A percentile compares a stretch with the other conserved stretches of the same genome.
Conservation (phyloP, 2,113 vertebrate genomes). For the Epinephelus fuscoguttatus region DNA sequence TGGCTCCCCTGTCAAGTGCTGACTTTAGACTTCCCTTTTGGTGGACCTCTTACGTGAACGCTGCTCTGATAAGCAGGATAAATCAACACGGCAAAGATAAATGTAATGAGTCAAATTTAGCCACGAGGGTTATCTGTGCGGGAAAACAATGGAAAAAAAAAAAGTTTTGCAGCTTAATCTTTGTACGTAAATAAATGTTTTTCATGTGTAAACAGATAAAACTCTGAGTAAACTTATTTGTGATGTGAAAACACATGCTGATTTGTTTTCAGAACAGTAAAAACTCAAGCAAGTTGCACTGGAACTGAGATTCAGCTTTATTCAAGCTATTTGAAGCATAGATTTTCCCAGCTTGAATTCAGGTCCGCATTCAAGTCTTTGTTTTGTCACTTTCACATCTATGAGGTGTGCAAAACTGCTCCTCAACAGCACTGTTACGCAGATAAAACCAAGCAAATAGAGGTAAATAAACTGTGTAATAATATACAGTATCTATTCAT, state of each 20-base stretch:
- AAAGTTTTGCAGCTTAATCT: conserved; percentile 16
- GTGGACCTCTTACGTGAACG: conserved; percentile 43
- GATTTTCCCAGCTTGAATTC: neutral
- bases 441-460: neutral
- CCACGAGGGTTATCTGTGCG: conserved; percentile 54
- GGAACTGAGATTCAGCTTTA: neutral
- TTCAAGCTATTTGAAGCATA: neutral
- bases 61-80: conserved; percentile 69
- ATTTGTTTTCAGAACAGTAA: neutral
- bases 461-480: neutral
- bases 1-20: conserved; percentile 59
- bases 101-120: conserved; percentile 68
- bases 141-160: conserved; percentile 40
- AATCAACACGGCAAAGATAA: conserved; percentile 73
- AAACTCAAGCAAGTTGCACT: neutral
- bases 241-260: neutral
- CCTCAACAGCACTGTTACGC: neutral
- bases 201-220: conserved; percentile 20
- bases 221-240: neutral
- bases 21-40: conserved; percentile 63
- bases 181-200: neutral
- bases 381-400: neutral
- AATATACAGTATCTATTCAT: neutral
- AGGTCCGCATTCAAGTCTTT: neutral
- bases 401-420: neutral